Conservation (phyloP, 2,113 vertebrate genomes). For the Syngnathoides biaculeatus region DNA sequence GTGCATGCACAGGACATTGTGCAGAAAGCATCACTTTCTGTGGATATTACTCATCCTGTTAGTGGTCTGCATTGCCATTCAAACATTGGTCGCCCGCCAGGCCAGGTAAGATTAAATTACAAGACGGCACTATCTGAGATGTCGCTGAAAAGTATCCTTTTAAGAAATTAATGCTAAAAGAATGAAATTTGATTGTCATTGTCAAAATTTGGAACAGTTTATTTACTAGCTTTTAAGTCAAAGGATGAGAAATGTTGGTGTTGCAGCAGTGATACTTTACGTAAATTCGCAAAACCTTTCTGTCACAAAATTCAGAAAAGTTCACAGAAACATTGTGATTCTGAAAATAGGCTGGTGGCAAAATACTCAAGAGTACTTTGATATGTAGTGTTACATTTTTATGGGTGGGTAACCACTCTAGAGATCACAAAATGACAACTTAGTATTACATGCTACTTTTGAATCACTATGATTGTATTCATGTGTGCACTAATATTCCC, state of each 20-base stretch:
- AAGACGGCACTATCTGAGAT: neutral
- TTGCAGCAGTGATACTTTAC: too few species aligned
- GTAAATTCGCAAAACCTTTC: too few species aligned
- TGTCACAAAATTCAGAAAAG: too few species aligned
- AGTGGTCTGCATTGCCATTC: constrained; percentile 57
- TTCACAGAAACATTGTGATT: too few species aligned
- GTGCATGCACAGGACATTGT: constrained; percentile 46
- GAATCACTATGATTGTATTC: too few species aligned
- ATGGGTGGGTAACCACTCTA: too few species aligned
- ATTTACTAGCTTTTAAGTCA: neutral
- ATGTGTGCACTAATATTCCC: too few species aligned
- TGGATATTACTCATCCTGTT: constrained; percentile 59
- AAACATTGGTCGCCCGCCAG: constrained; percentile 54
- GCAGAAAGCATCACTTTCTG: constrained; percentile 45
- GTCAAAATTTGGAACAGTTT: neutral
- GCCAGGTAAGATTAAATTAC: constrained; percentile 44
- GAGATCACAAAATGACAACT: too few species aligned
- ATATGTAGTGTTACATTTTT: too few species aligned
- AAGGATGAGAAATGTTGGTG: neutral
- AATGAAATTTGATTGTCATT: neutral
- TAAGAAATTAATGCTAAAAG: neutral
- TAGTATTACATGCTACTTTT: too few species aligned
- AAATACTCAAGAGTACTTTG: too few species aligned
- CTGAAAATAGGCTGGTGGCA: too few species aligned
- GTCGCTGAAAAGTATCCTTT: neutral